Conservation (phyloP, 2,888 invertebrate species). For the Xylota sylvarum region DNA sequence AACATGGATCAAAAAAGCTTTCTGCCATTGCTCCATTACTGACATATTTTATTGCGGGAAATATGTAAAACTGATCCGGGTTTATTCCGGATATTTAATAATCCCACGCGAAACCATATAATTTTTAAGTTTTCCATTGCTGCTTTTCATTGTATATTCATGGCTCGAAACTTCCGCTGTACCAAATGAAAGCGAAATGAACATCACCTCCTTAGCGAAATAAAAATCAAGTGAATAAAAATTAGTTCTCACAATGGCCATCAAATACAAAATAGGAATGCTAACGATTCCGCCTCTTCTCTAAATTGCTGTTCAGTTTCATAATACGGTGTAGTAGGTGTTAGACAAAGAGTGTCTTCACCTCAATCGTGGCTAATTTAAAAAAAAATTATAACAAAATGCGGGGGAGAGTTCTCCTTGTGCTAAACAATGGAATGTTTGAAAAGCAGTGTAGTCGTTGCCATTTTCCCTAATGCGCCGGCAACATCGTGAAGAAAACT, state of each 20-base stretch:
- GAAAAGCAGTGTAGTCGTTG: neutral
- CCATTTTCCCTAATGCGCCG: neutral
- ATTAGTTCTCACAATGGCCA: constrained; percentile 38
- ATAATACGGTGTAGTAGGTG: constrained; percentile 20
- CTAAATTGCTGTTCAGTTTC: constrained; percentile 29
- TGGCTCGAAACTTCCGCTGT: constrained; percentile 27
- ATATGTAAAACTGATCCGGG: neutral
- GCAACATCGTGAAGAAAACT: constrained; percentile 15
- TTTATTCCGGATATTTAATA: neutral
- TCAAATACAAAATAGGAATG: constrained; percentile 41
- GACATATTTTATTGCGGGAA: neutral
- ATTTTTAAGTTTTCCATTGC: neutral
- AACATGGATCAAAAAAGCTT: neutral
- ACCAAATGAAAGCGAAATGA: constrained; percentile 5
- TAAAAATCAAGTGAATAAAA: constrained; percentile 21
- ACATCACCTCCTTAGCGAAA: constrained; percentile 7
- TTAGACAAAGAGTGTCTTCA: constrained; percentile 11
- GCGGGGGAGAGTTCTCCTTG: neutral
- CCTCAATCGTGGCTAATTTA: constrained; percentile 13
- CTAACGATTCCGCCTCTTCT: constrained; percentile 19
- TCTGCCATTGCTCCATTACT: no score
- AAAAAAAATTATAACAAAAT: constrained; percentile 18
- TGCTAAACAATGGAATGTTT: constrained; percentile 19
- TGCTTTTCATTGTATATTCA: neutral
- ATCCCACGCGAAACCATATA: neutral